These are phyloP conservation scores for Drosophila punjabiensis DNA, from an alignment of 1,140 invertebrate genomes.

Conservation along the genomic window DNA sequence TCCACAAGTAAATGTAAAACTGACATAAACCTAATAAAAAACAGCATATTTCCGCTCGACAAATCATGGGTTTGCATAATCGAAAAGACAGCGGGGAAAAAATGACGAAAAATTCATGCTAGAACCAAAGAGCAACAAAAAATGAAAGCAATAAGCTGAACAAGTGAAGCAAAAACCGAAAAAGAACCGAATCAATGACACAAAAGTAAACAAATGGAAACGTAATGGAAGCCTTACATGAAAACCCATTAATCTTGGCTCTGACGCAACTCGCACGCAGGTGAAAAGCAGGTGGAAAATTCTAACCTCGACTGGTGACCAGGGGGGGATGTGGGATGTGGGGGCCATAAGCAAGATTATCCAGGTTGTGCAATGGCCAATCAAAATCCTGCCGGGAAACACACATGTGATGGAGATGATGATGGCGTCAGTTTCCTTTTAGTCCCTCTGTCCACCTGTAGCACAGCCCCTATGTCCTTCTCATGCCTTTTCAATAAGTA, in stretches of 20 bases:
- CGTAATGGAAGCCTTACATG: slow-evolving; percentile 56
- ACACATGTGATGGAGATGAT: slow-evolving; percentile 36
- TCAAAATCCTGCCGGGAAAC: slow-evolving; percentile 30
- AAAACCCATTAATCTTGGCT: slow-evolving; percentile 74
- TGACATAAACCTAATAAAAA: not conserved
- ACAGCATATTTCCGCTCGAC: slow-evolving; percentile 1
- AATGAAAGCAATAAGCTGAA: slow-evolving; percentile 14
- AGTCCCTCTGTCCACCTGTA: slow-evolving; percentile 29
- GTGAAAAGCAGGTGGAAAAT: slow-evolving; percentile 24
- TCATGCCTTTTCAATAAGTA: not conserved
- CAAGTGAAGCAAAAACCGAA: slow-evolving; percentile 28
- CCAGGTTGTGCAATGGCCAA: slow-evolving; percentile 45
- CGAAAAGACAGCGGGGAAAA: slow-evolving; percentile 24
- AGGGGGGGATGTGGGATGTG: not conserved
- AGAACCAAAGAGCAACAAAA: slow-evolving; percentile 9
- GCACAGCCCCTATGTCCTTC: not conserved
- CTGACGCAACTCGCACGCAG: slow-evolving; percentile 56
- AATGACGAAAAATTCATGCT: slow-evolving; percentile 4
- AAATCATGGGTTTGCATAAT: slow-evolving; percentile 53
- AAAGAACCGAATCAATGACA: slow-evolving; percentile 61
- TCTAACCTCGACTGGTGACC: slow-evolving; percentile 3
- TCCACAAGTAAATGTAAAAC: slow-evolving; percentile 25
- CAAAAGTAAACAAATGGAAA: slow-evolving; percentile 57
- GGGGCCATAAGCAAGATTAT: slow-evolving; percentile 27
- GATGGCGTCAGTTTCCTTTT: slow-evolving; percentile 33